Evolutionary conservation across 2,113 vertebrate genomes (phyloP).

Genomic region (Xenopus laevis): DNA sequence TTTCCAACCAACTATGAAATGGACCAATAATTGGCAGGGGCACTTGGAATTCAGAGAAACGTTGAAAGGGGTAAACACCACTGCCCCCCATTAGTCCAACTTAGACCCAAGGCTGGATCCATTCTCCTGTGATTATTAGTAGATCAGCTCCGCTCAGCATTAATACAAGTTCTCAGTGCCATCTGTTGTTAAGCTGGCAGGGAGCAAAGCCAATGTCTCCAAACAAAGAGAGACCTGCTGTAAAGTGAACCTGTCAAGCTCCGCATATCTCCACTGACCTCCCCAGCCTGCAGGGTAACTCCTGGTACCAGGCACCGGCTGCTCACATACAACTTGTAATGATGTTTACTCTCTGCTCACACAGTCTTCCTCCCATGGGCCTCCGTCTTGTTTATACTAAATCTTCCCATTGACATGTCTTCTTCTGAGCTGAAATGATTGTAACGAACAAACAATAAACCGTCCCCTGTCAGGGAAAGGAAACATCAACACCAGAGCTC

Average conservation of each 20-base stretch:
- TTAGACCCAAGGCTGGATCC: too few relatives aligned
- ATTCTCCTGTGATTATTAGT: constrained; percentile 66
- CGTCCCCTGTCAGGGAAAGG: background rate
- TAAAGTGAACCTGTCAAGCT: constrained; percentile 87
- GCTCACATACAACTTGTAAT: constrained; percentile 58
- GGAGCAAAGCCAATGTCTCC: constrained; percentile 83
- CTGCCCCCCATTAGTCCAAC: too few relatives aligned
- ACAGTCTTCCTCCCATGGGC: constrained; percentile 63
- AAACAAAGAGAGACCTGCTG: constrained; percentile 85
- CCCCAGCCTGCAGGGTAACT: constrained; percentile 60
- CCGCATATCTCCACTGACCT: constrained; percentile 84
- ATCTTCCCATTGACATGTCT: constrained; percentile 64
- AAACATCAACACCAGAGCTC: constrained; percentile 1
- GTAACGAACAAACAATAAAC: constrained; percentile 34
- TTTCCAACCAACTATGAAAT: too few relatives aligned
- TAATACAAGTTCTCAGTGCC: constrained; percentile 85
- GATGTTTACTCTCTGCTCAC: constrained; percentile 76
- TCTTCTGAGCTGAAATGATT: constrained; percentile 35
- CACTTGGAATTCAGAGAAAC: too few relatives aligned
- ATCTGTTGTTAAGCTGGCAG: constrained; percentile 93
- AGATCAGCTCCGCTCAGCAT: constrained; percentile 67
- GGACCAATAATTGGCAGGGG: too few relatives aligned
- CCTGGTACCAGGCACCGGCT: constrained; percentile 80
- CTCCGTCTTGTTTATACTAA: constrained; percentile 69
- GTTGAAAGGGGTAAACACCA: too few relatives aligned